Evolutionary conservation across 2,888 invertebrate species (phyloP).

Genomic region (Polymixis lichenea): DNA sequence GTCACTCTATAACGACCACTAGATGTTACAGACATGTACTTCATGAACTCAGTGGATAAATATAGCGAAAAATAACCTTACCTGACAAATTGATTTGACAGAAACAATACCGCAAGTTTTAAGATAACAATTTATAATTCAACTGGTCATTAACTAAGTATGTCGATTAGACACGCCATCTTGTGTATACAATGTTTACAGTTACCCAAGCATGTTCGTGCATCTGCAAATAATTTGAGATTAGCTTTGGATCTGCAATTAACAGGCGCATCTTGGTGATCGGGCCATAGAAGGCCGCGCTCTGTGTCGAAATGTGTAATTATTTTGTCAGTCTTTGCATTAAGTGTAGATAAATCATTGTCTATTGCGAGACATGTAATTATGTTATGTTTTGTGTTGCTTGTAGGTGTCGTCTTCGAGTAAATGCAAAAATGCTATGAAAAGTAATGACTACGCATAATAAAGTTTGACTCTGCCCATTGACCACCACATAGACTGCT

Average conservation of each 20-base stretch:
- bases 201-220: conserved; percentile 31
- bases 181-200: conserved; percentile 17
- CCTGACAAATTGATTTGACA: conserved; percentile 17
- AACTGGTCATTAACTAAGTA: conserved; percentile 19
- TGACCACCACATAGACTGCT: neutral
- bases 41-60: too few relatives aligned
- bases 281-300: conserved; percentile 42
- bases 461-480: too few relatives aligned
- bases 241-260: conserved; percentile 47
- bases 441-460: neutral
- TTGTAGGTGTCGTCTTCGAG: neutral
- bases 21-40: too few relatives aligned
- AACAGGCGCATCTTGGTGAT: conserved; percentile 49
- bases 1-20: too few relatives aligned
- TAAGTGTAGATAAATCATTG: conserved; percentile 10
- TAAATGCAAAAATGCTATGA: neutral
- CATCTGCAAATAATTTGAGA: conserved; percentile 22
- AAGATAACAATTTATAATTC: neutral
- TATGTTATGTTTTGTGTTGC: neutral
- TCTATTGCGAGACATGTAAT: conserved; percentile 23
- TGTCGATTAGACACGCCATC: conserved; percentile 6
- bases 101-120: neutral
- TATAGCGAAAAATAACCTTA: too few relatives aligned
- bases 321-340: conserved; percentile 27
- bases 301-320: conserved; percentile 40